phyloP scores from a whole-genome alignment of 1,140 invertebrate species.

The Atta texana region DNA sequence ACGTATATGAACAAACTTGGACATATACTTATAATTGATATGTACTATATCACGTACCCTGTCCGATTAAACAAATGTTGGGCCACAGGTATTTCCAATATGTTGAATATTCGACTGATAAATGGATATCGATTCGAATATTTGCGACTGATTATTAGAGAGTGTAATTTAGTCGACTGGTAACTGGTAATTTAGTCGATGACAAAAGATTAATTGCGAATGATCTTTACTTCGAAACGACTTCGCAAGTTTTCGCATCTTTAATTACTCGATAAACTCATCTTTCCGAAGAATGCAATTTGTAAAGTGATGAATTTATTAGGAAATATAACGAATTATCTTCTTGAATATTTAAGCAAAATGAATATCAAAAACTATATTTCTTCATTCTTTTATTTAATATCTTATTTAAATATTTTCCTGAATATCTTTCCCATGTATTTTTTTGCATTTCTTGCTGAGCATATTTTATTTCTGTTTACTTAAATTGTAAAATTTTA shows the following conservation, averaged over 20 bases:
- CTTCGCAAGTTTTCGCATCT: slow-evolving; percentile 13
- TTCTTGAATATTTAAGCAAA: background rate
- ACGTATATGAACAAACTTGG: slow-evolving; percentile 12
- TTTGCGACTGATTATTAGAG: slow-evolving; percentile 21
- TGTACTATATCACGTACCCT: background rate
- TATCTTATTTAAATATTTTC: background rate
- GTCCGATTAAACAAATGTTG: slow-evolving; percentile 24
- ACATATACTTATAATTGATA: slow-evolving; percentile 33
- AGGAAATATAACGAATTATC: background rate
- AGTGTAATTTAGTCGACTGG: background rate
- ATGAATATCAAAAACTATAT: background rate
- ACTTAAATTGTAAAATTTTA: background rate
- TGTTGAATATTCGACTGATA: slow-evolving; percentile 40
- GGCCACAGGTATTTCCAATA: background rate
- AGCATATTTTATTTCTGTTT: background rate
- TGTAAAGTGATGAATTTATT: background rate
- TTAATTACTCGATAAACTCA: slow-evolving; percentile 25
- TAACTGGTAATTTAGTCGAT: slow-evolving; percentile 22
- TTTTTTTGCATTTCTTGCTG: background rate
- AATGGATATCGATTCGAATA: slow-evolving; percentile 40
- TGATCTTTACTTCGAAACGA: background rate
- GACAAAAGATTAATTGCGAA: slow-evolving; percentile 32
- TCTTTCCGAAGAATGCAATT: background rate
- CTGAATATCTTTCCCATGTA: background rate
- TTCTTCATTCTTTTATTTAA: background rate